Base-by-base conservation (phyloP, 2,888 invertebrate genomes). In the Pammene aurita region DNA sequence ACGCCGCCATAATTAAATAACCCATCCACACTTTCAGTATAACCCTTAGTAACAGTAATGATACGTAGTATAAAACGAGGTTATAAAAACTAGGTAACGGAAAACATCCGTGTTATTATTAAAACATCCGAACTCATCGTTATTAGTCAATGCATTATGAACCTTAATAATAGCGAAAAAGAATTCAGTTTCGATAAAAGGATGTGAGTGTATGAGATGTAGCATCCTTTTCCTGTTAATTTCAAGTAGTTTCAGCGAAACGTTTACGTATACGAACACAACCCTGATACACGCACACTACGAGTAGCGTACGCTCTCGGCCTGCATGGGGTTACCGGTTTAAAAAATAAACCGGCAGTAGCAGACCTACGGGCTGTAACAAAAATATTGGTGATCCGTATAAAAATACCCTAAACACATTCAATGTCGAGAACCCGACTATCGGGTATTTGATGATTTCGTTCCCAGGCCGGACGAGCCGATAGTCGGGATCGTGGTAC, bases 281-380 rank as follows among this genome's bases (percentile, higher is more conserved):
- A 52, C 52, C 63, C 42, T 18, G n/a, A 10, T 5, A 13, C 58
- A 55, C 65, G 13, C 69, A 65, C 69, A 69, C 65, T 34, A n/a
- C n/a, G n/a, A n/a, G n/a, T n/a, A 34, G n/a, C 41, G 44, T 38
- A 38, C 7, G 16, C 38, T n/a, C 44, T 38, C 38, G 46, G 65
- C 60, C 69, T 69, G 64, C 58, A 69, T 48, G 16, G 69, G 52
- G 69, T 60, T 69, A 46, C 69, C 44, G 7, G n/a, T n/a, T n/a
- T n/a, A n/a, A n/a, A n/a, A n/a, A n/a, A n/a, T n/a, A n/a, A n/a
- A n/a, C n/a, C n/a, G n/a, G n/a, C n/a, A n/a, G n/a, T n/a, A n/a
- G n/a, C n/a, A n/a, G n/a, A n/a, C n/a, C n/a, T n/a, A n/a, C n/a
- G n/a, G n/a, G n/a, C n/a, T n/a, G n/a, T n/a, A n/a, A n/a, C n/a